Evolutionary conservation across 2,888 invertebrate genomes (phyloP).

Genomic region (Drosophila stalkeri): DNA sequence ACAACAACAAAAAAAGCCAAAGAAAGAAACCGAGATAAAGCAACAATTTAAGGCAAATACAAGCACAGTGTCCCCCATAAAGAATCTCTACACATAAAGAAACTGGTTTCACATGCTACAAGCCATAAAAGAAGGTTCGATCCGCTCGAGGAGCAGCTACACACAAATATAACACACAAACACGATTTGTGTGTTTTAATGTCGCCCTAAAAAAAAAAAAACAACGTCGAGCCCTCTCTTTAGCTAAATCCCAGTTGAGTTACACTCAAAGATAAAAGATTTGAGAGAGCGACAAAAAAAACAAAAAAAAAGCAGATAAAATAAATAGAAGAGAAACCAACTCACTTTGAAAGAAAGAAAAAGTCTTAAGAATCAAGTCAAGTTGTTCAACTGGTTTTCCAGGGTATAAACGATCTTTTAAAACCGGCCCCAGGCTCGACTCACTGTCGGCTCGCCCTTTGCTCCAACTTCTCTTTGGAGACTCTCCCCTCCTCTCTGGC

Average conservation of each 20-base stretch:
- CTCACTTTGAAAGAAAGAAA: conserved; percentile 77
- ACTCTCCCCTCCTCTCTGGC: conserved; percentile 22
- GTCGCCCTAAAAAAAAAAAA: conserved; percentile 59
- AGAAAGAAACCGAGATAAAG: conserved; percentile 30
- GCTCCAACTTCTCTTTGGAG: conserved; percentile 52
- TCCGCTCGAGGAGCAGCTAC: conserved; percentile 50
- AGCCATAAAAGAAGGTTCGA: conserved; percentile 66
- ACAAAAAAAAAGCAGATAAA: conserved; percentile 18
- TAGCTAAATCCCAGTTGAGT: conserved; percentile 38
- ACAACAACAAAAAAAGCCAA: neutral
- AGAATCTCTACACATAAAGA: conserved; percentile 72
- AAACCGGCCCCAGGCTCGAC: conserved; percentile 52
- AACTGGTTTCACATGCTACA: conserved; percentile 70
- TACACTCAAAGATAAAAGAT: conserved; percentile 51
- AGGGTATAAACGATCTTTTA: conserved; percentile 28
- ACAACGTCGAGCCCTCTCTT: conserved; percentile 11
- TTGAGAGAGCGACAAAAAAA: conserved; percentile 12
- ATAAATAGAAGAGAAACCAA: conserved; percentile 31
- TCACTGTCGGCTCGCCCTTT: conserved; percentile 55
- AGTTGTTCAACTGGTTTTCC: conserved; percentile 80
- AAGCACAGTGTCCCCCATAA: conserved; percentile 53
- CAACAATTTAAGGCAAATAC: conserved; percentile 48
- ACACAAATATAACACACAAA: conserved; percentile 61
- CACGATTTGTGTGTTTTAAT: conserved; percentile 57
- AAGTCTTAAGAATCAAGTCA: conserved; percentile 78